Evolutionary conservation across 2,113 vertebrate genomes (phyloP).

Genomic region (Sylvietta virens): DNA sequence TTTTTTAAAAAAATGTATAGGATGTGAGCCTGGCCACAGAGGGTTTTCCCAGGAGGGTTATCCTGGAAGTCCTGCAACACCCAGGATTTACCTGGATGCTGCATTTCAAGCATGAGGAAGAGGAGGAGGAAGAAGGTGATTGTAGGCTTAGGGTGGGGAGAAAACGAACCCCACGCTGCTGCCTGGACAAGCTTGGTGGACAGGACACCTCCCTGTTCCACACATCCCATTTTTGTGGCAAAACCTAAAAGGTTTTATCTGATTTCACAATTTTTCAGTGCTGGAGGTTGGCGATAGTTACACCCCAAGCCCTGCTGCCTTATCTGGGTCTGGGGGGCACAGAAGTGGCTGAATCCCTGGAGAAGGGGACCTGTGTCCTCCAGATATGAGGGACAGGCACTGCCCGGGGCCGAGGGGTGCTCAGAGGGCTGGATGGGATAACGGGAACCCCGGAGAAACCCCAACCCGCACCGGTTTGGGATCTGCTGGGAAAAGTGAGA

Average conservation of each 20-base stretch:
- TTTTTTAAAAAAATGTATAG: background rate
- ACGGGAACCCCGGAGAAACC: background rate
- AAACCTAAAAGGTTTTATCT: background rate
- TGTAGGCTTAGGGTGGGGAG: background rate
- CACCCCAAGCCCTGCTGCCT: fast-evolving
- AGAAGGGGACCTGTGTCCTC: background rate
- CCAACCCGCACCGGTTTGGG: too few species aligned
- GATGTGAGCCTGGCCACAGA: background rate
- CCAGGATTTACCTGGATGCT: background rate
- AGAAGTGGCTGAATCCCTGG: background rate
- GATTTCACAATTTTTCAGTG: fast-evolving
- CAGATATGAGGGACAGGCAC: background rate
- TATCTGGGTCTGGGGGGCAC: background rate
- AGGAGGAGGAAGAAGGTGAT: background rate
- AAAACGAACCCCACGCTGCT: background rate
- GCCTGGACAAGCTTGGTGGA: background rate
- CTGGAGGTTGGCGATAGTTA: fast-evolving
- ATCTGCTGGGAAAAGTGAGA: background rate
- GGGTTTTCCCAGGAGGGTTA: background rate
- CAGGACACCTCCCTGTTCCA: background rate
- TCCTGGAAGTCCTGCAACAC: background rate
- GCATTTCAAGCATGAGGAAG: background rate
- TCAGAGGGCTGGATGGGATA: background rate
- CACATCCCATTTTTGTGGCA: fast-evolving
- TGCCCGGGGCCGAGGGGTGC: background rate